Percentiles rank a stretch among this genome's conserved stretches.
Conservation (phyloP, 2,888 invertebrate species). For the Schizotus pectinicornis region DNA sequence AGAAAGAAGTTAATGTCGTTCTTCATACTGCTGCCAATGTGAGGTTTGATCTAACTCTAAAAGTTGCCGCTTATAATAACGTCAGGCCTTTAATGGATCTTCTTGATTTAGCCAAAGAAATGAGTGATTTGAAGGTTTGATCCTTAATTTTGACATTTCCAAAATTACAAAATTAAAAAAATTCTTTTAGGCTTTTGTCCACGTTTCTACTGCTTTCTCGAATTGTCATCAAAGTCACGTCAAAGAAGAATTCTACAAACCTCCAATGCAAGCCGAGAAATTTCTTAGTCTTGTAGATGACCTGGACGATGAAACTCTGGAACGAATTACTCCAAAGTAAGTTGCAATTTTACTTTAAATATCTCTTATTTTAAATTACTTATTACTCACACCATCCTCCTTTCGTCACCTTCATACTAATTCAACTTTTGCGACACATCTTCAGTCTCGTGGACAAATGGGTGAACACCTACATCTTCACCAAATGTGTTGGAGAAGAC, state of each 20-base stretch:
- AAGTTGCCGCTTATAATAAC: constrained; percentile 60
- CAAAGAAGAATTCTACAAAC: constrained; percentile 7
- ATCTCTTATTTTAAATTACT: too few species aligned
- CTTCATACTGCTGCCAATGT: constrained; percentile 81
- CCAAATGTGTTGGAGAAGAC: too few species aligned
- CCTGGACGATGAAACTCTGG: not conserved
- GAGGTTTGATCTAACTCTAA: constrained; percentile 74
- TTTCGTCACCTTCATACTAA: too few species aligned
- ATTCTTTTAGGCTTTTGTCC: not conserved
- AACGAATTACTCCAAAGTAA: not conserved
- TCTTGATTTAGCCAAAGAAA: not conserved
- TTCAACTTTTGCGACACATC: too few species aligned
- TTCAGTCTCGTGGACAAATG: too few species aligned
- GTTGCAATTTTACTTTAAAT: not conserved
- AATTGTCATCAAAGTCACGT: constrained; percentile 3
- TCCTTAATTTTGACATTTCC: not conserved
- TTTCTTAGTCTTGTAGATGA: not conserved
- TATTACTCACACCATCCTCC: too few species aligned
- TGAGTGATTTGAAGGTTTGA: not conserved
- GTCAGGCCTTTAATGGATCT: not conserved
- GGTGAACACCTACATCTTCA: too few species aligned
- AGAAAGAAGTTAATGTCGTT: constrained; percentile 67
- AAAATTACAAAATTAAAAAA: not conserved
- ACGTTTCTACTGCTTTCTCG: constrained; percentile 14
- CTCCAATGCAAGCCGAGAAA: constrained; percentile 4